phyloP scores from a whole-genome alignment of 2,797 vertebrate genomes.

The Pelobates cultripes region DNA sequence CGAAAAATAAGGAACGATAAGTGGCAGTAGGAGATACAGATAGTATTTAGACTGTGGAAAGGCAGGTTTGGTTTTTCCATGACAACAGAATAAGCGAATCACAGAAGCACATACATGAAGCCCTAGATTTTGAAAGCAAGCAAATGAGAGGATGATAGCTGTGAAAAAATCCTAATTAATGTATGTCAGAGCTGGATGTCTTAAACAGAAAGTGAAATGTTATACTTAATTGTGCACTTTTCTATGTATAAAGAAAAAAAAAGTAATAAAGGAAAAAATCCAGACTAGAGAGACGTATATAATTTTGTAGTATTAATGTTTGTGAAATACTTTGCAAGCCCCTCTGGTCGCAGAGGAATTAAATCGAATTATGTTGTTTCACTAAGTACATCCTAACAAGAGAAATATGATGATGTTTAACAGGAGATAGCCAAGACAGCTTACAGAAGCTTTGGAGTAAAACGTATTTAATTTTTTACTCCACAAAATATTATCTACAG shows the following conservation, averaged over 20 bases:
- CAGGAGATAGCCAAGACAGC: not conserved
- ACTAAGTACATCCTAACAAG: not conserved
- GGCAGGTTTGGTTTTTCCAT: constrained; percentile 6
- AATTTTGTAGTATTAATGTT: not conserved
- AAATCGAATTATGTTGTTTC: not conserved
- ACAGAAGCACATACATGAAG: not conserved
- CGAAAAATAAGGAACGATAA: not conserved
- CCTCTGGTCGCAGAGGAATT: not conserved
- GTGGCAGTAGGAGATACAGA: not conserved
- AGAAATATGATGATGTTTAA: not conserved
- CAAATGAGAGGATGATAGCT: not conserved
- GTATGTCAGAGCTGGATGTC: not conserved
- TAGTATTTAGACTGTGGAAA: not conserved
- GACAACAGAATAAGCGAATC: constrained; percentile 7
- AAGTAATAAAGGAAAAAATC: too few relatives aligned
- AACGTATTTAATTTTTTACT: not conserved
- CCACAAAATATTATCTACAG: not conserved
- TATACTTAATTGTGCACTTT: not conserved
- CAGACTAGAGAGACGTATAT: too few relatives aligned
- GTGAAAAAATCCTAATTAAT: not conserved
- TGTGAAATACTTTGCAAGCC: not conserved
- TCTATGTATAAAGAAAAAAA: too few relatives aligned
- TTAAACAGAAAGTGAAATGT: not conserved
- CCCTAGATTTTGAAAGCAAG: too few relatives aligned
- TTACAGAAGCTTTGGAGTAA: too few relatives aligned